phyloP scores from a whole-genome alignment of 2,113 vertebrate genomes.

The Alethe diademata region DNA sequence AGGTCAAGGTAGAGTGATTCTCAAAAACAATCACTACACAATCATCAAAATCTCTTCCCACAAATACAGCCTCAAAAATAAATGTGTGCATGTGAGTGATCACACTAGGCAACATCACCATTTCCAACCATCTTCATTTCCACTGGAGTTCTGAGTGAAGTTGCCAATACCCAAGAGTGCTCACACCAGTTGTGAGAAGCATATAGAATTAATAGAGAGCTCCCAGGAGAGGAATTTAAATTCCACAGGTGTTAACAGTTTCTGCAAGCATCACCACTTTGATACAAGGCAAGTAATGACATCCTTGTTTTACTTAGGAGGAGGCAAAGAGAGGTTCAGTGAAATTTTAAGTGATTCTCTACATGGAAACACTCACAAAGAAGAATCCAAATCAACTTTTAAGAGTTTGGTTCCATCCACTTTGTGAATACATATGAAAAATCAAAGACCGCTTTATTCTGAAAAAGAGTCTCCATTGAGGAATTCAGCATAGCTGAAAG shows the following conservation, averaged over 20 bases:
- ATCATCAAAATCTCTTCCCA: background rate
- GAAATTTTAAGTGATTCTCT: background rate
- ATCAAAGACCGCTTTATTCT: background rate
- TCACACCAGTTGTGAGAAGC: background rate
- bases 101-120: background rate
- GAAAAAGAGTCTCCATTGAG: background rate
- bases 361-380: background rate
- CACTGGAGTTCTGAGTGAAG: background rate
- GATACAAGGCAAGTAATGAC: background rate
- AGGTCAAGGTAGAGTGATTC: background rate
- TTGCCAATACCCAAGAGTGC: background rate
- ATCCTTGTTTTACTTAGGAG: background rate
- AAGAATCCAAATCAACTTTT: background rate
- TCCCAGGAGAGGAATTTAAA: background rate
- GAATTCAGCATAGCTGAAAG: background rate
- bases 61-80: background rate
- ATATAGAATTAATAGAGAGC: background rate
- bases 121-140: background rate
- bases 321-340: background rate
- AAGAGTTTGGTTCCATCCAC: background rate
- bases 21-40: background rate
- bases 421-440: background rate
- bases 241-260: background rate
- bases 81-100: accelerated
- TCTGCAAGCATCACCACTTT: background rate